Evolutionary conservation across 2,888 invertebrate genomes (phyloP), one percentile per base, ranked within the genome.

Genomic region (Resseliella maxima): DNA sequence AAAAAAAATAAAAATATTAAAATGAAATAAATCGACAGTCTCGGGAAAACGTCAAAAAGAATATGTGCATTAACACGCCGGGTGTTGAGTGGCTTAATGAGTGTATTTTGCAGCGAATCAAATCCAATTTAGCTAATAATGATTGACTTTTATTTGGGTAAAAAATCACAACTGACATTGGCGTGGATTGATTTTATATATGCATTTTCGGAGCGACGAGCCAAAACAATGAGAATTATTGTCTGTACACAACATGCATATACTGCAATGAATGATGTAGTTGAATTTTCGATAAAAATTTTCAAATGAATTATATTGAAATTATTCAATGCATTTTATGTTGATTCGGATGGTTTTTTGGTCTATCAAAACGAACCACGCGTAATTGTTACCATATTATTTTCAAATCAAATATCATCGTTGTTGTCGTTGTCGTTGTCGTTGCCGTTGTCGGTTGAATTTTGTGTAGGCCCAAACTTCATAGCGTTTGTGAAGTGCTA

Each of bases 101-200:
- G n/a, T 72, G 31, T 35, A 59, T 59, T 59, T 27, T 59, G 59
- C 24, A n/a, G 24, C 6, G 59, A 24, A 15, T 72, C 12, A 72
- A 72, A 31, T 72, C 72, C 72, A 72, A 72, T 72, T 72, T 72
- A n/a, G 72, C 27, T 72, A 72, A 72, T 72, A 72, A 72, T 72
- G 72, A 72, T 72, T 72, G 72, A 72, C 72, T 72, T 72, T 72
- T 72, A 59, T 59, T 59, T 59, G 59, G 12, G 24, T n/a, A 24
- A 59, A 3, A 3, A 59, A 59, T n/a, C n/a, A 59, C 12, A 59
- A 59, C 59, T 59, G 59, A 59, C 59, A 27, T 27, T 59, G 59
- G 59, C 59, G 72, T 72, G 31, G 6, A 12, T 72, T 41, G 41
- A 27, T 31, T 31, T 72, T 72, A 72, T 72, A 31, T 72, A 72